These are phyloP conservation scores for Choristoneura fumiferana DNA, from an alignment of 1,140 invertebrate genomes.

Conservation along the genomic window DNA sequence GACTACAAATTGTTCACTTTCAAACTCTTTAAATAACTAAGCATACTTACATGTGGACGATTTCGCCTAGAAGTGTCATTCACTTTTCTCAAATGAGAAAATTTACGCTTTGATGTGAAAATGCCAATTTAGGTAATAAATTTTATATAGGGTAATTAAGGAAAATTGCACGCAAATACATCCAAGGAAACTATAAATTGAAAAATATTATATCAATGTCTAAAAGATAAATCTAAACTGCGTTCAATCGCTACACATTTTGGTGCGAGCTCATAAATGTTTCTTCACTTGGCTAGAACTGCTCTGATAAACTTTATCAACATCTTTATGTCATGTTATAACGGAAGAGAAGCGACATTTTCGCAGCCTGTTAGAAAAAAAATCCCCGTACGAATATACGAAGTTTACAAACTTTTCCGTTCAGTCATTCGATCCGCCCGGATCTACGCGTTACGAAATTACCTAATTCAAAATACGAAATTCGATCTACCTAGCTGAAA, in stretches of 20 bases:
- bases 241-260: not conserved
- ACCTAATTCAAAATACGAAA: slow-evolving; percentile 15
- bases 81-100: no score
- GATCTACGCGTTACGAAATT: not conserved
- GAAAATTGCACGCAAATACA: no score
- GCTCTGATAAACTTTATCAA: slow-evolving; percentile 8
- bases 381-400: slow-evolving; percentile 3
- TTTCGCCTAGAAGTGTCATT: no score
- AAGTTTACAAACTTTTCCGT: slow-evolving; percentile 13
- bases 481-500: not conserved
- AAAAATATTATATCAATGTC: no score
- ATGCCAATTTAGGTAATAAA: no score
- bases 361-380: slow-evolving; percentile 3
- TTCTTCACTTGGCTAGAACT: not conserved
- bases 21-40: no score
- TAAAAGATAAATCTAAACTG: no score
- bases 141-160: no score
- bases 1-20: no score
- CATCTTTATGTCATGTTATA: slow-evolving; percentile 6
- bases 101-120: no score
- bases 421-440: slow-evolving; percentile 6
- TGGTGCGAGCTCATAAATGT: not conserved
- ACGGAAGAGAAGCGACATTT: slow-evolving; percentile 15
- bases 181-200: no score
- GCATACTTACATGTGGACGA: no score